A percentile compares a stretch with the other conserved stretches of the same genome.
Conservation (phyloP, 2,888 invertebrate genomes). For the Lasioglossum marginatum region DNA sequence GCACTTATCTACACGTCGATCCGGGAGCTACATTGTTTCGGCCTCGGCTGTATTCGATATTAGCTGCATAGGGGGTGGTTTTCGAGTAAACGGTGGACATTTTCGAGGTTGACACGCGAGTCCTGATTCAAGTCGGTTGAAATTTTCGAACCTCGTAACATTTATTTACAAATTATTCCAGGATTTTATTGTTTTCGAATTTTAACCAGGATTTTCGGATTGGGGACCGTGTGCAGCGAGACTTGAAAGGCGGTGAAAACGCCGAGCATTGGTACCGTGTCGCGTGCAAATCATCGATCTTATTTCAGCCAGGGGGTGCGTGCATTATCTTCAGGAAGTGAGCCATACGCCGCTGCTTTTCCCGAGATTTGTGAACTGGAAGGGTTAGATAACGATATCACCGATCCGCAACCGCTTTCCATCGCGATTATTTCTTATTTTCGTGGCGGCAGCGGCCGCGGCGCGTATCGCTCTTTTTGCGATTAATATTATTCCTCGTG, state of each 20-base stretch:
- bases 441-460: slow-evolving; percentile 8
- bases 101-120: slow-evolving; percentile 21
- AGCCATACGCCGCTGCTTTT: slow-evolving; percentile 54
- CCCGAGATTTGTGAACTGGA: slow-evolving; percentile 61
- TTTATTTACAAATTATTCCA: neutral
- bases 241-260: slow-evolving; percentile 25
- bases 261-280: slow-evolving; percentile 12
- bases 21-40: neutral
- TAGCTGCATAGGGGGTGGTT: neutral
- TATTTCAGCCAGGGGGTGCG: slow-evolving; percentile 56
- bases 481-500: slow-evolving; percentile 9
- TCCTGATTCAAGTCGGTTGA: neutral
- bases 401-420: slow-evolving; percentile 41
- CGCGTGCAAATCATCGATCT: slow-evolving; percentile 60
- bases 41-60: neutral
- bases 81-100: slow-evolving; percentile 12
- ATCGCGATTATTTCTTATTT: slow-evolving; percentile 50
- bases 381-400: slow-evolving; percentile 63
- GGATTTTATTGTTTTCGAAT: neutral
- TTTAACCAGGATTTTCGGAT: neutral
- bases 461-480: neutral
- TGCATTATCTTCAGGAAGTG: slow-evolving; percentile 64
- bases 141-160: neutral
- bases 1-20: slow-evolving; percentile 17
- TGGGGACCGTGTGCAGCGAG: neutral